Percentiles rank a stretch among this genome's conserved stretches.
These are phyloP conservation scores for Danio aesculapii DNA, from an alignment of 2,797 vertebrate genomes.

Conservation along the genomic window DNA sequence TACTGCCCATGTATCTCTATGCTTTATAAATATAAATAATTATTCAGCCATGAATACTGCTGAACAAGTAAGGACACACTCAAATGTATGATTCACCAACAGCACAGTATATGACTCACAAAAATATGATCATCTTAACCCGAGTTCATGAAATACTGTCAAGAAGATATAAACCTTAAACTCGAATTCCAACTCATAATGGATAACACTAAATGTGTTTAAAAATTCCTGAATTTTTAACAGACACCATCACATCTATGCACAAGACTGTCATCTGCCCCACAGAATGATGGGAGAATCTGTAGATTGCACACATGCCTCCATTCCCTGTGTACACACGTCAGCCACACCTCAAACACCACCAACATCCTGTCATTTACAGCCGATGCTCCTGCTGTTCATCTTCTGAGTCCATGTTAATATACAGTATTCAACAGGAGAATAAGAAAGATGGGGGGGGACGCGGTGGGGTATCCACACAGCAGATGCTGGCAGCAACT, in stretches of 20 bases:
- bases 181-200: neutral
- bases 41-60: neutral
- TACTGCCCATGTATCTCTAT: neutral
- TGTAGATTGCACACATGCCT: neutral
- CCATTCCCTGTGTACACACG: neutral
- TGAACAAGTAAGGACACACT: neutral
- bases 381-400: neutral
- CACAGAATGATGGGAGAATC: constrained; percentile 1
- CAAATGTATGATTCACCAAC: neutral
- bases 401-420: neutral
- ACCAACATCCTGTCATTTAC: constrained; percentile 1
- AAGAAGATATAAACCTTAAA: neutral
- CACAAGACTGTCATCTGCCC: neutral
- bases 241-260: neutral
- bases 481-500: constrained; percentile 35
- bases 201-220: too few relatives aligned
- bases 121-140: neutral
- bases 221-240: too few relatives aligned
- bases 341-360: constrained; percentile 15
- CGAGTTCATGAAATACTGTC: neutral
- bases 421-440: constrained; percentile 26
- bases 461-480: constrained; percentile 11
- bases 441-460: neutral
- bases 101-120: neutral
- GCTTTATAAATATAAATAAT: neutral